Conservation (phyloP, 2,797 vertebrate genomes). For the Pantherophis vulpinus region DNA sequence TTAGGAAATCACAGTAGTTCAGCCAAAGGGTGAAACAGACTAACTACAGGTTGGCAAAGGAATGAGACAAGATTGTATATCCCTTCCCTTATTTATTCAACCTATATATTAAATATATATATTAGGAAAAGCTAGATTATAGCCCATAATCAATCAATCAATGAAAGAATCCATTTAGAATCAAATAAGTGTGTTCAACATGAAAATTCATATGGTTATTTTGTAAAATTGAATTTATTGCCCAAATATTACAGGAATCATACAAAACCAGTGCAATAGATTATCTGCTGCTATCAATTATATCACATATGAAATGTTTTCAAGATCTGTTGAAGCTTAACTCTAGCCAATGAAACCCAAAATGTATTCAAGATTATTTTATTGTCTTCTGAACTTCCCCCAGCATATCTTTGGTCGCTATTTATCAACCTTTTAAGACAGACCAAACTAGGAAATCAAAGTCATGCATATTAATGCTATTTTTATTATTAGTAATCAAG, state of each 20-base stretch:
- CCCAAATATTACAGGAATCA: not conserved
- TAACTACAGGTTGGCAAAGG: not conserved
- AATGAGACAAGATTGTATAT: not conserved
- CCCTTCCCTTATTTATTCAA: not conserved
- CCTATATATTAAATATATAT: not conserved
- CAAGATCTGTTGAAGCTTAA: not conserved
- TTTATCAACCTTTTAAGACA: not conserved
- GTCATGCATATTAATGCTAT: not conserved
- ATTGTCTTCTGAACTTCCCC: not conserved
- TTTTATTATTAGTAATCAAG: not conserved
- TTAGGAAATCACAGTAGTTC: not conserved
- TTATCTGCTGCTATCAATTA: not conserved
- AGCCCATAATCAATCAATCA: not conserved
- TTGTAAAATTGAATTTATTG: not conserved
- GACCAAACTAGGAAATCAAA: not conserved
- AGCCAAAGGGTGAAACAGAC: not conserved
- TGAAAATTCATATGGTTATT: not conserved
- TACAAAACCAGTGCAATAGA: not conserved
- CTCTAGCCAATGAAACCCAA: not conserved
- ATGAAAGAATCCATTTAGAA: not conserved
- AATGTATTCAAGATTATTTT: not conserved
- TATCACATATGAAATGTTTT: not conserved
- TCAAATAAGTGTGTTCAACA: not conserved
- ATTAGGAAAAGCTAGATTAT: not conserved
- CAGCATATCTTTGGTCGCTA: not conserved